A percentile compares a stretch with the other conserved stretches of the same genome.
phyloP scores from a whole-genome alignment of 2,888 invertebrate species.

The Ptychoptera albimana region DNA sequence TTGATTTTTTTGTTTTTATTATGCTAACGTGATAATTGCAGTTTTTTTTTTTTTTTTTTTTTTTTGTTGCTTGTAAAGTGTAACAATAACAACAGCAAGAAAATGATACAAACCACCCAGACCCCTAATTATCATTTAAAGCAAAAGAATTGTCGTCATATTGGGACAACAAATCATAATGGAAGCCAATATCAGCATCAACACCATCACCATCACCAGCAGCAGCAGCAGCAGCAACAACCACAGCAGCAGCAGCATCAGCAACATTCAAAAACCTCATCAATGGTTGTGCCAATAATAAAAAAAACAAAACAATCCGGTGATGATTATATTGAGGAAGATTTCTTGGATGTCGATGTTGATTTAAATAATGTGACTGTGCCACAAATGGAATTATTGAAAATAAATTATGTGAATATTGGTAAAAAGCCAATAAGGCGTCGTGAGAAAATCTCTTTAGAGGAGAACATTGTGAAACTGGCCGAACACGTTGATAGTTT shows the following conservation, averaged over 20 bases:
- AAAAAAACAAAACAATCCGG: slow-evolving; percentile 4
- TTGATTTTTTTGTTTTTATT: no score
- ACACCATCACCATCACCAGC: neutral
- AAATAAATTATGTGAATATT: slow-evolving; percentile 28
- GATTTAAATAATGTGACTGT: slow-evolving; percentile 11
- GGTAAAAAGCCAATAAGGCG: slow-evolving; percentile 16
- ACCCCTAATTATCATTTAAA: slow-evolving; percentile 3
- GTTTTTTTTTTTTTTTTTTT: no score
- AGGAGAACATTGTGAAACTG: neutral
- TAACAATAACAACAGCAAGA: no score
- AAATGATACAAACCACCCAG: neutral
- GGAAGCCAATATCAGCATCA: no score
- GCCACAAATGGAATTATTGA: slow-evolving; percentile 28
- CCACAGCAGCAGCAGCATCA: neutral
- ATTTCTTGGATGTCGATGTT: slow-evolving; percentile 8
- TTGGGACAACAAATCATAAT: neutral
- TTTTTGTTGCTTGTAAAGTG: no score
- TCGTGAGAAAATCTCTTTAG: neutral
- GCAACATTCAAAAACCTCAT: neutral
- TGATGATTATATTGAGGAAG: slow-evolving; percentile 22
- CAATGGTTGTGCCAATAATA: neutral
- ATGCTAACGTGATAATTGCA: no score
- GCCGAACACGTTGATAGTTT: neutral
- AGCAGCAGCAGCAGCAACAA: neutral
- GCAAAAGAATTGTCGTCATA: slow-evolving; percentile 3